These are phyloP conservation scores for Acanthosoma haemorrhoidale DNA, from an alignment of 2,888 invertebrate genomes.

Conservation along the genomic window DNA sequence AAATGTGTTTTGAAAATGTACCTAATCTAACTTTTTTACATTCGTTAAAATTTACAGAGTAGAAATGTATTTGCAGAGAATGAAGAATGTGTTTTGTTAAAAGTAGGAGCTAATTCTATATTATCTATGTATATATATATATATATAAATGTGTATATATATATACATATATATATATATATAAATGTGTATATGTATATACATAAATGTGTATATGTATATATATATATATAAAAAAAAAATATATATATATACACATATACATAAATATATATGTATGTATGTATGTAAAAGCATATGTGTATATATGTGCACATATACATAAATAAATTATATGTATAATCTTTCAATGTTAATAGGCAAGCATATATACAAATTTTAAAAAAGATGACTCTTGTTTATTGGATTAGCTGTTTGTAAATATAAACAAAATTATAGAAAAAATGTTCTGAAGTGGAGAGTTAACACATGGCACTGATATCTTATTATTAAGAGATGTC, in stretches of 20 bases:
- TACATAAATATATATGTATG: background rate
- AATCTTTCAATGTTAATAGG: background rate
- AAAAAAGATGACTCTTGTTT: background rate
- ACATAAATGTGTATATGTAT: no score
- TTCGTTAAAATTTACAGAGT: conserved; percentile 24
- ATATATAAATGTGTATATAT: background rate
- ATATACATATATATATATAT: conserved; percentile 5
- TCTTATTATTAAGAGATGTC: no score
- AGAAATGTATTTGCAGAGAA: background rate
- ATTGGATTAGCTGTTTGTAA: conserved; percentile 4
- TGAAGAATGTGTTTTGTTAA: conserved; percentile 12
- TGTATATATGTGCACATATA: no score
- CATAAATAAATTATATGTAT: background rate
- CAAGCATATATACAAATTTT: background rate
- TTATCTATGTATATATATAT: background rate
- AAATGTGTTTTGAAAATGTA: conserved; percentile 14
- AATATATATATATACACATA: background rate
- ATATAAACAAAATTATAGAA: conserved; percentile 1
- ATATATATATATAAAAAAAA: conserved; percentile 1
- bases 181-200: background rate
- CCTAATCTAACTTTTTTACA: conserved; percentile 26
- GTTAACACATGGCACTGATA: background rate
- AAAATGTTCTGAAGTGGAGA: background rate
- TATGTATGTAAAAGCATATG: no score
- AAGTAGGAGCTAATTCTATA: conserved; percentile 20